A percentile compares a stretch with the other conserved stretches of the same genome.
Evolutionary conservation across 2,888 invertebrate genomes (phyloP).

Genomic region (Drosophila subquinaria): DNA sequence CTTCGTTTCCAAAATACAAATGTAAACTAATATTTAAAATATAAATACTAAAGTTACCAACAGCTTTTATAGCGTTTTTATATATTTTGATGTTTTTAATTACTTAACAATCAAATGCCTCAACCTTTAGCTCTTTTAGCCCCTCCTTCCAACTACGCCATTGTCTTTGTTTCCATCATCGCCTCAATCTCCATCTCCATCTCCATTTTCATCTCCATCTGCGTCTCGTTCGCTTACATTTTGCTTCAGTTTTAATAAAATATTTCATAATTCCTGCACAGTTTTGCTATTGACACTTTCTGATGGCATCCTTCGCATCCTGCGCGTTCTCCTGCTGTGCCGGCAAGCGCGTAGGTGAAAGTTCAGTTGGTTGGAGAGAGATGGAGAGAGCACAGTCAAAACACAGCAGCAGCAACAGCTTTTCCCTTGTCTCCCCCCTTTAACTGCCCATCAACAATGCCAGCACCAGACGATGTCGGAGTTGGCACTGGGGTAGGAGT

Average conservation of each 20-base stretch:
- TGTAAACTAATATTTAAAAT: not conserved
- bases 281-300: constrained; percentile 80
- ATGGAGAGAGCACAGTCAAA: constrained; percentile 30
- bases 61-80: not conserved
- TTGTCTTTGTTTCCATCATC: constrained; percentile 16
- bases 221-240: constrained; percentile 30
- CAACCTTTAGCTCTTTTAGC: constrained; percentile 4
- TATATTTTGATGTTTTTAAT: not conserved
- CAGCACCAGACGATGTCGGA: constrained; percentile 58
- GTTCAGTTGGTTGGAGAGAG: constrained; percentile 45
- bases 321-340: constrained; percentile 70
- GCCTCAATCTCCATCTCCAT: not conserved
- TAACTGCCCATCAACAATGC: constrained; percentile 57
- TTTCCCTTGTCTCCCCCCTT: not conserved
- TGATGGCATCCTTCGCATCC: constrained; percentile 62
- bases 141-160: constrained; percentile 3
- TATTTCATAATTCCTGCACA: constrained; percentile 77
- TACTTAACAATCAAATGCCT: constrained; percentile 2
- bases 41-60: not conserved
- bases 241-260: constrained; percentile 78
- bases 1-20: not conserved
- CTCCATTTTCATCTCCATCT: not conserved
- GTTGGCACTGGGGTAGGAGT: constrained; percentile 8
- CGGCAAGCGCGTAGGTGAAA: constrained; percentile 74
- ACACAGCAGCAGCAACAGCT: constrained; percentile 16